These are phyloP conservation scores for Minunthozetes semirufus DNA, from an alignment of 2,888 invertebrate genomes.

Conservation along the genomic window DNA sequence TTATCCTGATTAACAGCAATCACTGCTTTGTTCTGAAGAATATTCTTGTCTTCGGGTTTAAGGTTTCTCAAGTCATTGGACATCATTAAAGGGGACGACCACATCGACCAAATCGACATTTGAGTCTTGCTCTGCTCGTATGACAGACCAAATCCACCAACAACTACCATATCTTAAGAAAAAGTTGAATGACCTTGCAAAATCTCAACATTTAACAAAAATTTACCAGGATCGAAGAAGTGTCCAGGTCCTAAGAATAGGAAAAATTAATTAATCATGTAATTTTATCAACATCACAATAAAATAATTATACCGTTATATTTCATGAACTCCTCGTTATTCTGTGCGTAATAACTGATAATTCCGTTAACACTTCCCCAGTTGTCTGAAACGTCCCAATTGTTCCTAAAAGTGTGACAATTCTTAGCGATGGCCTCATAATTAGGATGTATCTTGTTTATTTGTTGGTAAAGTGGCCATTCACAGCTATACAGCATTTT, in stretches of 20 bases:
- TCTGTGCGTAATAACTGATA: constrained; percentile 89
- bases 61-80: constrained; percentile 88
- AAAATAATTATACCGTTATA: constrained; percentile 33
- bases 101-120: constrained; percentile 92
- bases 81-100: constrained; percentile 92
- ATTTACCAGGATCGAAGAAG: constrained; percentile 35
- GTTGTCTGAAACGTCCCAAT: constrained; percentile 89
- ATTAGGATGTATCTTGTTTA: constrained; percentile 52
- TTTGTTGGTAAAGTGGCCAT: constrained; percentile 94
- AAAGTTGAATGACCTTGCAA: neutral
- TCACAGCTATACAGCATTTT: constrained; percentile 58
- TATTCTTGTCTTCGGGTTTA: constrained; percentile 79
- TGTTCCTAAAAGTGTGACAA: constrained; percentile 94
- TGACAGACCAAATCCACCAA: constrained; percentile 88
- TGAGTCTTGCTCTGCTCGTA: constrained; percentile 91
- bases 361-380: constrained; percentile 87
- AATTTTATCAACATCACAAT: neutral
- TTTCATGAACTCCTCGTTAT: constrained; percentile 61
- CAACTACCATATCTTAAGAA: constrained; percentile 56
- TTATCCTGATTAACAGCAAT: constrained; percentile 90
- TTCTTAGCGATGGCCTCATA: constrained; percentile 74
- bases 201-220: neutral
- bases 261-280: neutral
- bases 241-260: constrained; percentile 29
- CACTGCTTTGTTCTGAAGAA: constrained; percentile 81